Evolutionary conservation across 1,140 invertebrate species (phyloP), one percentile per base, ranked within the genome.

Genomic region (Drosophila nebulosa): DNA sequence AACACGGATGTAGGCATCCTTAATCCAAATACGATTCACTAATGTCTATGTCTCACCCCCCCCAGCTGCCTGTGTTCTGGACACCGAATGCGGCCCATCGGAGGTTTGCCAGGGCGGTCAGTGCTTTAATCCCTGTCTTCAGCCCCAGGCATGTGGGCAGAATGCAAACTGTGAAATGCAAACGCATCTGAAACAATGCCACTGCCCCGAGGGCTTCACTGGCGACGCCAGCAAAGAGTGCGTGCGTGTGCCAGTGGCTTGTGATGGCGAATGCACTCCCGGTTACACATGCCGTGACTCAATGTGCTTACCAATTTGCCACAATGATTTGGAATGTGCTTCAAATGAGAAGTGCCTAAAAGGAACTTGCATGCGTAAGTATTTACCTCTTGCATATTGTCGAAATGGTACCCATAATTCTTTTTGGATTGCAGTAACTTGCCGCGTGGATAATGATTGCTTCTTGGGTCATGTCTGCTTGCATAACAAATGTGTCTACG

Each of bases 391-490:
- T 14, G 14, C 0, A n/a, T 30, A 1, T 22, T 39, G 14, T 32
- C 24, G 26, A 16, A 51, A 52, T 50, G 1, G 3, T n/a, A 56
- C 14, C 50, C 3, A 32, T 50, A 59, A 60, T 66, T 55, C 69
- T 75, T 92, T 93, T 5, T 0, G 57, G 14, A 58, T 53, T 18
- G 9, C 89, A 95, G 95, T 98, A 24, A 98, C 97, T 1, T 98
- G 97, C 79, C 94, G 96, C 56, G 94, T 97, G 1, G 96, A 98
- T 86, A 97, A 97, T 74, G 97, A 98, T 79, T 98, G 97, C 85
- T 97, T 97, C 93, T 92, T 97, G 9, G 97, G 97, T 9, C 96
- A 98, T 79, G 96, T 98, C 70, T 98, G 97, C 85, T 91, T 97
- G 24, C 94, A 95, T 72, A 97, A 97, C 78, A 95, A 95, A 91